Evolutionary conservation across 2,113 vertebrate species (phyloP), one percentile per base, ranked within the genome.

Genomic region (Micronisus gabar): DNA sequence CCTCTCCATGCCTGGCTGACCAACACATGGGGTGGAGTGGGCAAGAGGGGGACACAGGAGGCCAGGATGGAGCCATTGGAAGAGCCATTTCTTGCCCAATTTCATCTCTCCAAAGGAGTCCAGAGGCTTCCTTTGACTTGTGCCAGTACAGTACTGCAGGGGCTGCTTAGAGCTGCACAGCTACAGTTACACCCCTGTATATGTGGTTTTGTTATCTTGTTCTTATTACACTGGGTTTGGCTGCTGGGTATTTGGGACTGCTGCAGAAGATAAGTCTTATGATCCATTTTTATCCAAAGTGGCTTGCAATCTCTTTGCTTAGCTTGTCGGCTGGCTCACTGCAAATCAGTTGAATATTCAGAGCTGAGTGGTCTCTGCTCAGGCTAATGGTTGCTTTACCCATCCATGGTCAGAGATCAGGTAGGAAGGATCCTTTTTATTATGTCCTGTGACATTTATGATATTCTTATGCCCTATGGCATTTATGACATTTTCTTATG

Each of bases 21-120:
- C 11, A 66, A 40, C 16, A 30, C 0, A 0, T 11, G 47, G 73
- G n/a, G 13, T 80, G 29, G 21, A 1, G 0, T 53, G 68, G 47
- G 63, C 29, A 67, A 40, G 25, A 41, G 34, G 1, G 10, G 10
- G 19, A 6, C 7, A 29, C 1, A 0, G 1, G 2, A 58, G 11
- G 32, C 14, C 43, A 58, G n/a, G 26, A 68, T 56, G 29, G 26
- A 29, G 15, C 8, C 26, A 45, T 6, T 34, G 41, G 32, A 93
- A 75, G 32, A 87, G 29, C 27, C 52, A 29, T 29, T 53, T 53
- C 52, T 53, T 53, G 34, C 17, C 34, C 17, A 30, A 3, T 78
- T 91, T 72, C 1, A 0, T 7, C n/a, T 75, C 53, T 84, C 21
- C 5, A 3, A 32, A 84, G 67, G 38, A 43, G 25, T 36, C 47